Conservation (phyloP, 2,888 invertebrate genomes). For the Tetranychus truncatus region DNA sequence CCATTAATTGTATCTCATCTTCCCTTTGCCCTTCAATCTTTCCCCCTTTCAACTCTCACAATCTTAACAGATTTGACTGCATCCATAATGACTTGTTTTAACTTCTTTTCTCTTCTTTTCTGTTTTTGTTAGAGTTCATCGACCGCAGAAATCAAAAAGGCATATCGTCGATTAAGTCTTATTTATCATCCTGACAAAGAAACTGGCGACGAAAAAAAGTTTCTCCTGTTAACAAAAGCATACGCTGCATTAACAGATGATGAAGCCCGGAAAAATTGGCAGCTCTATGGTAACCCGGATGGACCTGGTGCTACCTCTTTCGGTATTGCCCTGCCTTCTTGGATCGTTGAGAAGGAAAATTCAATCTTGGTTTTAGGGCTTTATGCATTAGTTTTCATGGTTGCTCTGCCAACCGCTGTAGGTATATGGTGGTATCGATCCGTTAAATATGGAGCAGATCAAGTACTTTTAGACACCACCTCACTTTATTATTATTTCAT, state of each 20-base stretch:
- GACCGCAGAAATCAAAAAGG: slow-evolving; percentile 74
- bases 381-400: slow-evolving; percentile 92
- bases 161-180: slow-evolving; percentile 78
- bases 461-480: slow-evolving; percentile 84
- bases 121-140: slow-evolving; percentile 48
- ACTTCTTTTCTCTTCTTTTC: slow-evolving; percentile 3
- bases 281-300: slow-evolving; percentile 97
- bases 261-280: slow-evolving; percentile 90
- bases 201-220: slow-evolving; percentile 86
- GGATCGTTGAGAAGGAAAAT: slow-evolving; percentile 99
- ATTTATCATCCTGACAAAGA: slow-evolving; percentile 94
- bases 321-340: slow-evolving; percentile 95
- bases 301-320: slow-evolving; percentile 98
- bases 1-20: background rate
- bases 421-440: slow-evolving; percentile 99
- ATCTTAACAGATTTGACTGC: background rate
- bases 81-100: background rate
- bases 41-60: background rate
- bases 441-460: slow-evolving; percentile 88
- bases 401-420: slow-evolving; percentile 55
- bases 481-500: slow-evolving; percentile 89
- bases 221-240: slow-evolving; percentile 92
- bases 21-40: background rate
- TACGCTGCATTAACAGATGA: slow-evolving; percentile 68
- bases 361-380: slow-evolving; percentile 74